Evolutionary conservation across 2,113 vertebrate genomes (phyloP), one percentile per base, ranked within the genome.

Genomic region (Cichladusa arquata): DNA sequence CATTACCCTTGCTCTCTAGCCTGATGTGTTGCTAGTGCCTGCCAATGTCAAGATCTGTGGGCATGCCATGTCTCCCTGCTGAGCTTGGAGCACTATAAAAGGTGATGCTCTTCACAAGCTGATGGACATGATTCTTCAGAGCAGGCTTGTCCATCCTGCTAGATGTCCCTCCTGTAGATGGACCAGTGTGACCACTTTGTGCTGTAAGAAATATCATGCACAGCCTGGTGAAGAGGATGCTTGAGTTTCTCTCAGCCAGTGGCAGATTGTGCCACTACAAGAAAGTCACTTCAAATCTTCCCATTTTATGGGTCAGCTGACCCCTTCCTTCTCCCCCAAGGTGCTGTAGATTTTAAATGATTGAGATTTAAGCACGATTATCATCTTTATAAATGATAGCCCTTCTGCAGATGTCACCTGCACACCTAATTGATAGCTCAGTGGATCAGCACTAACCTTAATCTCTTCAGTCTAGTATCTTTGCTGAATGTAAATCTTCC

Each of bases 31-130:
- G 31, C 15, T 56, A 36, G 38, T 58, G 29, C 67, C 58, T 92
- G 42, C 33, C 33, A 51, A 3, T 47, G 36, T 14, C 22, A 26
- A 78, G 44, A 6, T 60, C 38, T 76, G 28, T 0, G 0, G 38
- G 16, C 44, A 57, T 88, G 50, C 23, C 26, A 23, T 12, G 12
- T 50, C 65, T 69, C 31, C 36, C 28, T 61, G 24, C 36, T 45
- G 31, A 81, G 19, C 62, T 36, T 4, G 0, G 36, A 78, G 60
- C 77, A 28, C n/a, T 65, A 2, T n/a, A 81, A 70, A 83, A 86
- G 29, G 42, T 36, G 50, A 40, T 77, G 18, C 18, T 66, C 11
- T 73, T 88, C 45, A 45, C 12, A 36, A 57, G 34, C 16, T 67
- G 26, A 67, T 74, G 29, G 65, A 25, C 0, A 0, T 26, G 7